Conservation (phyloP, 2,797 vertebrate species). For the Sebastes baramenuke region DNA sequence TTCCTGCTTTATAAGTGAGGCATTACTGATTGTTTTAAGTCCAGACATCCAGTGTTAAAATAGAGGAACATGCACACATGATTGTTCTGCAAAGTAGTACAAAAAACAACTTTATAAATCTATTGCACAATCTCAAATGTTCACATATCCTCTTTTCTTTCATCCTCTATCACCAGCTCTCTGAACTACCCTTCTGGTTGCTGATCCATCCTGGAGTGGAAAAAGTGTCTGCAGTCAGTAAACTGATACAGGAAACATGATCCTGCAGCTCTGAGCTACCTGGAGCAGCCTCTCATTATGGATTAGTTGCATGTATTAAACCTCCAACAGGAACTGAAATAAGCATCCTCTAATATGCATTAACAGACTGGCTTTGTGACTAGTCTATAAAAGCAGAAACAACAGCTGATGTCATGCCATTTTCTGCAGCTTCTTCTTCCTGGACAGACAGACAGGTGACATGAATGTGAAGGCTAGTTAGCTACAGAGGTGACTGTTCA, state of each 20-base stretch:
- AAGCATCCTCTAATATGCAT: rapidly evolving
- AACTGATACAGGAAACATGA: slow-evolving; percentile 57
- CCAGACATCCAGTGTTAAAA: neutral
- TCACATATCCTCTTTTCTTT: neutral
- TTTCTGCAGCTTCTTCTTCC: neutral
- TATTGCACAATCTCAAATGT: neutral
- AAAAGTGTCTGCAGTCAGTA: slow-evolving; percentile 30
- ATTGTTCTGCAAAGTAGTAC: neutral
- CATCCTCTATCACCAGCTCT: neutral
- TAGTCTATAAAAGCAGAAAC: neutral
- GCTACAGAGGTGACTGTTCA: no score
- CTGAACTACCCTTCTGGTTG: neutral
- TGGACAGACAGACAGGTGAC: slow-evolving; percentile 43
- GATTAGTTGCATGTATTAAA: slow-evolving; percentile 11
- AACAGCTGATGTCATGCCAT: slow-evolving; percentile 14
- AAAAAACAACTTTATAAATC: neutral
- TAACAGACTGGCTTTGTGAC: neutral
- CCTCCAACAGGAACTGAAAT: neutral
- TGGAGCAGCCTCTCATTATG: neutral
- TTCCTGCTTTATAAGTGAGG: neutral
- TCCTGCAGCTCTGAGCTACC: slow-evolving; percentile 42
- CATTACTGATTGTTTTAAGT: neutral
- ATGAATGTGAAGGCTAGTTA: neutral
- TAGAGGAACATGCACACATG: slow-evolving; percentile 15
- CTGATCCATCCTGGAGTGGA: slow-evolving; percentile 17